Evolutionary conservation across 1,140 invertebrate genomes (phyloP).

Genomic region (Manduca sexta): DNA sequence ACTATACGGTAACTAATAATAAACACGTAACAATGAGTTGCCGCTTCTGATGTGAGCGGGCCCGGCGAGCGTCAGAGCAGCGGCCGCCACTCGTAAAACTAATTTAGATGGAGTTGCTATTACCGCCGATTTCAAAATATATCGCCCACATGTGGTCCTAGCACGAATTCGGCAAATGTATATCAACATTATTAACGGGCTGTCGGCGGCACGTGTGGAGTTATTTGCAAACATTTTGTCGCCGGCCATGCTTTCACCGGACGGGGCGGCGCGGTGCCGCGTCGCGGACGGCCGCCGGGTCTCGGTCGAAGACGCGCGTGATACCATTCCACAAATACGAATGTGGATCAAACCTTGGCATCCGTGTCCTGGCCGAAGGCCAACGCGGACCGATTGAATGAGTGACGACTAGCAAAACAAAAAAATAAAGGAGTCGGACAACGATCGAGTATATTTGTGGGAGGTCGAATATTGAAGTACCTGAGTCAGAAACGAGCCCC

Average conservation of each 20-base stretch:
- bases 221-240: conserved; percentile 12
- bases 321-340: conserved; percentile 35
- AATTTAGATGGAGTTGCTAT: conserved; percentile 32
- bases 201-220: neutral
- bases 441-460: conserved; percentile 56
- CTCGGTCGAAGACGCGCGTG: conserved; percentile 24
- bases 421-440: conserved; percentile 55
- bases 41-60: conserved; percentile 49
- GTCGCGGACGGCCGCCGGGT: conserved; percentile 4
- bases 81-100: conserved; percentile 58
- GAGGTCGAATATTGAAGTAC: conserved; percentile 55
- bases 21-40: conserved; percentile 64
- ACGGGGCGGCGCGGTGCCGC: neutral
- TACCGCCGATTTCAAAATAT: neutral
- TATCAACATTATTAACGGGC: neutral
- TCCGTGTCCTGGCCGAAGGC: conserved; percentile 54
- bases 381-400: conserved; percentile 58
- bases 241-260: conserved; percentile 13
- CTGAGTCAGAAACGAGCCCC: conserved; percentile 47
- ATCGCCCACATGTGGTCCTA: neutral
- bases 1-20: conserved; percentile 62
- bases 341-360: conserved; percentile 40
- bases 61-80: conserved; percentile 37
- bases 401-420: conserved; percentile 55
- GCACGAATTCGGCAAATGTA: no score